Percentiles rank a stretch among this genome's conserved stretches.
Conservation (phyloP, 2,797 vertebrate genomes). For the Macropus fuliginosus region DNA sequence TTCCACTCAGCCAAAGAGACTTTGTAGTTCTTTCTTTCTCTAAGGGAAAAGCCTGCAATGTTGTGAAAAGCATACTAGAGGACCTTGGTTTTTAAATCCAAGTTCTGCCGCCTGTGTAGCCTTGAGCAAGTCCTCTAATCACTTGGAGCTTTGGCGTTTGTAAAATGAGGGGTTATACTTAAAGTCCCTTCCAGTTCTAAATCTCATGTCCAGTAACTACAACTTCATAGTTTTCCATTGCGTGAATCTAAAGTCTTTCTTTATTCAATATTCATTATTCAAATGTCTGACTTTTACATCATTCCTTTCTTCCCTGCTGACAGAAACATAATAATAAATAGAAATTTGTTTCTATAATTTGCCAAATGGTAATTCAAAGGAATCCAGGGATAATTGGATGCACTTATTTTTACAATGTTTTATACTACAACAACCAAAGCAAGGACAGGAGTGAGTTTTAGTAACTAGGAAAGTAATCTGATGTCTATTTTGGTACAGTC, state of each 20-base stretch:
- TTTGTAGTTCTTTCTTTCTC: neutral
- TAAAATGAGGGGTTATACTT: neutral
- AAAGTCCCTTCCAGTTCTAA: neutral
- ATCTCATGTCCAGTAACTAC: neutral
- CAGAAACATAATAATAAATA: neutral
- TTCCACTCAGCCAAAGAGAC: neutral
- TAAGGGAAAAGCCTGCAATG: neutral
- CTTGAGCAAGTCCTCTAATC: neutral
- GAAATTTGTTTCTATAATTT: neutral
- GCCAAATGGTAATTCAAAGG: neutral
- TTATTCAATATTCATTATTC: neutral
- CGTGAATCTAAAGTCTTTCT: neutral
- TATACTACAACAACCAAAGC: neutral
- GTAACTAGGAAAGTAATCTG: neutral
- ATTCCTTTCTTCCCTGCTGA: neutral
- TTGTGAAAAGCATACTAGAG: neutral
- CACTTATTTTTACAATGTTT: neutral
- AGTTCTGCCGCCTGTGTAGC: neutral
- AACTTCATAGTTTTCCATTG: neutral
- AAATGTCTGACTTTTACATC: neutral
- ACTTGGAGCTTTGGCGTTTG: neutral
- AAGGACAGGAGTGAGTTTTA: neutral
- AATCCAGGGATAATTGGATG: neutral
- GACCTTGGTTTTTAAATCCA: neutral
- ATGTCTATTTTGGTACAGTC: neutral